Conservation (phyloP, 2,888 invertebrate genomes). For the Ectemnius lituratus region DNA sequence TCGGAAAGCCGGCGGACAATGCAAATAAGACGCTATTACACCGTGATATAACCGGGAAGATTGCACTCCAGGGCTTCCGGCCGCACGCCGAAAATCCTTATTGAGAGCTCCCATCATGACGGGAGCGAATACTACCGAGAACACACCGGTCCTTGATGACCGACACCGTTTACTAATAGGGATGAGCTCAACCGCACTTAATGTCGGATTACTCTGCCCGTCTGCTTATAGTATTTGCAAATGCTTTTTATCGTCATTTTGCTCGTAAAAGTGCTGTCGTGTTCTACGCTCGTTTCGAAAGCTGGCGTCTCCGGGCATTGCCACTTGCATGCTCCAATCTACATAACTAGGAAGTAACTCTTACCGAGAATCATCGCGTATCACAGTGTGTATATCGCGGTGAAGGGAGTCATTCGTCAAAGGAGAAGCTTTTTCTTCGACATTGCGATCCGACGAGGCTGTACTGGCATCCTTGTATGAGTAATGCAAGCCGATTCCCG, state of each 20-base stretch:
- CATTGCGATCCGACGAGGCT: too few species aligned
- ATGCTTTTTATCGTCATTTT: neutral
- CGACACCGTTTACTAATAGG: neutral
- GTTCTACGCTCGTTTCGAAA: too few species aligned
- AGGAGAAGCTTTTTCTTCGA: too few species aligned
- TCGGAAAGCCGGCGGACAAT: slow-evolving; percentile 64
- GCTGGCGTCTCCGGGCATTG: too few species aligned
- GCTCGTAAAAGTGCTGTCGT: neutral
- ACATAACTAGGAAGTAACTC: too few species aligned
- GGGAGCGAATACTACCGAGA: slow-evolving; percentile 1
- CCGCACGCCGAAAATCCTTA: slow-evolving; percentile 36
- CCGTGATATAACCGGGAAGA: slow-evolving; percentile 59
- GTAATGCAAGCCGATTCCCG: neutral
- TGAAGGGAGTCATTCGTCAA: too few species aligned
- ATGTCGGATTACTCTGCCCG: neutral
- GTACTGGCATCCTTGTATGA: neutral
- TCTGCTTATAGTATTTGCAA: slow-evolving; percentile 1
- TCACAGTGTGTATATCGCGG: too few species aligned
- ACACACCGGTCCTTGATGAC: neutral
- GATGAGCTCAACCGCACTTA: neutral
- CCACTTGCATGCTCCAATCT: too few species aligned
- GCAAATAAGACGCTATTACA: slow-evolving; percentile 65
- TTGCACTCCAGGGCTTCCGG: slow-evolving; percentile 56
- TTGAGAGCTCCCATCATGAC: slow-evolving; percentile 38
- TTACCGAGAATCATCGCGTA: too few species aligned